Evolutionary conservation across 2,797 vertebrate species (phyloP).

Genomic region (Myioborus melanocephalus): DNA sequence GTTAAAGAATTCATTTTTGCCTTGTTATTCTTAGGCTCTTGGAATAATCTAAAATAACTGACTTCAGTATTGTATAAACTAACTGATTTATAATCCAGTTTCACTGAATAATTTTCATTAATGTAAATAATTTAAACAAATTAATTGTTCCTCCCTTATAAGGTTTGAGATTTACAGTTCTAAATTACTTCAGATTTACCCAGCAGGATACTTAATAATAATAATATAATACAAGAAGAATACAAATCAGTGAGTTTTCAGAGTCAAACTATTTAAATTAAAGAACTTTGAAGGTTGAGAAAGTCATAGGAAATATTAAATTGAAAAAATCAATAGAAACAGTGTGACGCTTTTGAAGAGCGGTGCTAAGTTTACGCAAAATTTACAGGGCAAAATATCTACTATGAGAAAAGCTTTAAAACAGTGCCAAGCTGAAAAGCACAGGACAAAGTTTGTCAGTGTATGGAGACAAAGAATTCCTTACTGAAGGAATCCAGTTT

Average conservation of each 20-base stretch:
- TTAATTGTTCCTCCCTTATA: neutral
- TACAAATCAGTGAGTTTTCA: neutral
- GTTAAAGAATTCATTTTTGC: neutral
- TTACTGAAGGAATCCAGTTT: neutral
- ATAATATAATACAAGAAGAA: neutral
- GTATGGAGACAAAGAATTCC: neutral
- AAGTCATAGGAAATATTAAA: neutral
- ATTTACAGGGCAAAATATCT: neutral
- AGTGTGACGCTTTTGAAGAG: neutral
- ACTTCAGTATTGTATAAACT: neutral
- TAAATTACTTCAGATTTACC: neutral
- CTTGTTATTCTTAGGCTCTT: neutral
- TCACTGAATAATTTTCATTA: neutral
- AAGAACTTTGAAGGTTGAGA: neutral
- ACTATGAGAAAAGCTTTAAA: neutral
- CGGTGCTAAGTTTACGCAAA: neutral
- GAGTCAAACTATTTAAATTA: neutral
- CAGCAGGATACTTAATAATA: neutral
- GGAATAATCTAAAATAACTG: neutral
- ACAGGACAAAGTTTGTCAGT: neutral
- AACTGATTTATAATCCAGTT: neutral
- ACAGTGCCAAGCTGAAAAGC: neutral
- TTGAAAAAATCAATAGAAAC: neutral
- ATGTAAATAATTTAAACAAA: neutral
- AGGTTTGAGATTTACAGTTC: neutral